phyloP scores from a whole-genome alignment of 2,113 vertebrate genomes.

The Laticauda colubrina region DNA sequence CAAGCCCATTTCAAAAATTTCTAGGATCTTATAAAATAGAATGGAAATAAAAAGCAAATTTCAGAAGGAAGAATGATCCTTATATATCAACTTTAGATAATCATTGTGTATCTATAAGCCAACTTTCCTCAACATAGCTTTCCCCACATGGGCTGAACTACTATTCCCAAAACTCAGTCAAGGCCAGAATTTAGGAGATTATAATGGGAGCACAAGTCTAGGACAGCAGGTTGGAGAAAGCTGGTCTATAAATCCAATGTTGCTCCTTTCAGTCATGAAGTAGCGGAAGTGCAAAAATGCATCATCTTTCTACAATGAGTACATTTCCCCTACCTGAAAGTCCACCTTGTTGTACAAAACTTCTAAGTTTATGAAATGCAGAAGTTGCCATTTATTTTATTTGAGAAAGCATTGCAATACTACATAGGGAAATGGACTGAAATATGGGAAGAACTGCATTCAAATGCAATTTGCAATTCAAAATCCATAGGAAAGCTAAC shows the following conservation, averaged over 20 bases:
- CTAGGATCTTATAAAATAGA: neutral
- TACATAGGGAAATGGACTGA: conserved; percentile 7
- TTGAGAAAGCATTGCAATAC: neutral
- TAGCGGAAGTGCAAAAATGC: conserved; percentile 53
- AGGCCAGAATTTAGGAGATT: neutral
- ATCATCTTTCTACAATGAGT: conserved; percentile 25
- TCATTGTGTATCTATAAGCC: neutral
- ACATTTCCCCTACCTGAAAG: conserved; percentile 39
- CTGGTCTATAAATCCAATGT: conserved; percentile 34
- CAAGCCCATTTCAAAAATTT: neutral
- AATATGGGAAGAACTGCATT: neutral
- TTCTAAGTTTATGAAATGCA: conserved; percentile 43
- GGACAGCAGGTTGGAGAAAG: neutral
- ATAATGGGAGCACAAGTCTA: neutral
- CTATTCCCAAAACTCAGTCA: neutral
- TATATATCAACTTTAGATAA: neutral
- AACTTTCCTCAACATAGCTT: neutral
- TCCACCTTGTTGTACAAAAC: conserved; percentile 32
- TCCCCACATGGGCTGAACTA: neutral
- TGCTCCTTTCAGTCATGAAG: conserved; percentile 49
- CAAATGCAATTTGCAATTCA: neutral
- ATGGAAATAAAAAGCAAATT: neutral
- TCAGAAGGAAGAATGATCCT: neutral
- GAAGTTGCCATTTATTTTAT: conserved; percentile 10
- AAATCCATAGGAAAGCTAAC: neutral